These are phyloP conservation scores for Chalcis sispes DNA, from an alignment of 2,888 invertebrate genomes.

Conservation along the genomic window DNA sequence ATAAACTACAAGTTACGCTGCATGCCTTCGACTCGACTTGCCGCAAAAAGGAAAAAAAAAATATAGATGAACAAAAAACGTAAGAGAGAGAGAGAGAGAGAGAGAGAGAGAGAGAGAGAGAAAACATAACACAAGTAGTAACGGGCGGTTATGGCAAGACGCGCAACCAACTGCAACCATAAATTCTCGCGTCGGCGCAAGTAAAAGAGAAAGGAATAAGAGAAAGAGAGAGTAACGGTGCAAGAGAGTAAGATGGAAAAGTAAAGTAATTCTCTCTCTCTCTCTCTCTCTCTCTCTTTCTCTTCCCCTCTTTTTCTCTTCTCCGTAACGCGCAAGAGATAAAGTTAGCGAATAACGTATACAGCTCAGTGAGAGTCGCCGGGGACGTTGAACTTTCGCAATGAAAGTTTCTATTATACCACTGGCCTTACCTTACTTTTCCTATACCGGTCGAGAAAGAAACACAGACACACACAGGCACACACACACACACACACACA, in stretches of 20 bases:
- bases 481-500: constrained; percentile 60
- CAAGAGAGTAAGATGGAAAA: constrained; percentile 5
- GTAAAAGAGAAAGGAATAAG: constrained; percentile 29
- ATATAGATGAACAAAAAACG: too few species aligned
- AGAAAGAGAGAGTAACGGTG: constrained; percentile 41
- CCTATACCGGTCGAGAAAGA: too few species aligned
- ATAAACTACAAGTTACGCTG: constrained; percentile 16
- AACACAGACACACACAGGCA: constrained; percentile 60
- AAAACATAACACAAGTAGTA: too few species aligned
- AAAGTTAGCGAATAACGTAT: too few species aligned
- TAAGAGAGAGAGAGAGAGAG: not conserved
- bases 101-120: not conserved
- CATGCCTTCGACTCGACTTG: not conserved
- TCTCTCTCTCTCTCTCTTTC: constrained; percentile 18
- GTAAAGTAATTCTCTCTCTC: not conserved
- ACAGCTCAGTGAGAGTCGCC: constrained; percentile 68
- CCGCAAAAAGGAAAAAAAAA: constrained; percentile 49
- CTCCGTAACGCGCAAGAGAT: constrained; percentile 42
- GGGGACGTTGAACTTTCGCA: constrained; percentile 74
- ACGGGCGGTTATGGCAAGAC: too few species aligned
- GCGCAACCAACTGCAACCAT: too few species aligned
- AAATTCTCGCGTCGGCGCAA: too few species aligned
- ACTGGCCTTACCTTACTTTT: constrained; percentile 76
- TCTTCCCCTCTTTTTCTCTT: too few species aligned
- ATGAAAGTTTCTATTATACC: constrained; percentile 77